These are phyloP conservation scores for Sphenopsis melanotis DNA, from an alignment of 2,797 vertebrate species.

Conservation along the genomic window DNA sequence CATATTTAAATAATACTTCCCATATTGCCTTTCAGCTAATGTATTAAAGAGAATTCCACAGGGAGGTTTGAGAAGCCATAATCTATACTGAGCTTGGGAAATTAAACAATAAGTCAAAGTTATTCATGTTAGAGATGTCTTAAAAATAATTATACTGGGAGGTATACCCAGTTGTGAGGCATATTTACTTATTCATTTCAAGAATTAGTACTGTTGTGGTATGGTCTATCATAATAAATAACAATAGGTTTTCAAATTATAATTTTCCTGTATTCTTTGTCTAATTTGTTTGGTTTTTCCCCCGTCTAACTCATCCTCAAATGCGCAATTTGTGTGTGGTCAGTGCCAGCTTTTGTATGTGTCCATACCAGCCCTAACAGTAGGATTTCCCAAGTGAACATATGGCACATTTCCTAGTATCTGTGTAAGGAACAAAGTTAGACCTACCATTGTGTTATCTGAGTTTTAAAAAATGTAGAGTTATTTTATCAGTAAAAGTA, in stretches of 20 bases:
- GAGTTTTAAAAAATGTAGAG: neutral
- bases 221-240: neutral
- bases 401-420: constrained; percentile 25
- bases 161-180: neutral
- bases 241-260: neutral
- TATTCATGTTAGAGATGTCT: neutral
- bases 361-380: neutral
- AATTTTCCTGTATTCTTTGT: neutral
- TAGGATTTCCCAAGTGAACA: constrained; percentile 16
- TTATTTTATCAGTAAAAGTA: neutral
- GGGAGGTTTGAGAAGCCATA: neutral
- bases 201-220: neutral
- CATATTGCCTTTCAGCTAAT: neutral
- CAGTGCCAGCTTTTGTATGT: neutral
- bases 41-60: neutral
- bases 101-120: neutral
- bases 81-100: neutral
- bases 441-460: neutral
- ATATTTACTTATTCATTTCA: neutral
- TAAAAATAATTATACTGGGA: neutral
- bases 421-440: neutral
- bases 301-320: neutral
- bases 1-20: neutral
- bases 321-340: neutral
- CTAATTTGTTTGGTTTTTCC: neutral